Evolutionary conservation across 2,113 vertebrate genomes (phyloP).

Genomic region (Tachysurus fulvidraco): DNA sequence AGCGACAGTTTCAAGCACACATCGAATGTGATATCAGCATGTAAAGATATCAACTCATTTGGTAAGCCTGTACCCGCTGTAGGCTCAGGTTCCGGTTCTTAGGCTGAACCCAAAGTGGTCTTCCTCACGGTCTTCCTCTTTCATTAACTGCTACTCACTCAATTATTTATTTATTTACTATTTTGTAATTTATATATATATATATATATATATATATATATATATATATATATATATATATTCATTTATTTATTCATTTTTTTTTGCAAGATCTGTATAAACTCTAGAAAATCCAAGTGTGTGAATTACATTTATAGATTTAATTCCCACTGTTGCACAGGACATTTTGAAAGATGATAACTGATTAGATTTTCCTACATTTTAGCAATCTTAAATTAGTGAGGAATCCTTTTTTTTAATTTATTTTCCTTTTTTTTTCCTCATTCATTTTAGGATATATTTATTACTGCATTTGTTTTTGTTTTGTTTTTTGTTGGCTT

Average conservation of each 20-base stretch:
- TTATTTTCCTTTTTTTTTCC: no score
- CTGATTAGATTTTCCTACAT: not conserved
- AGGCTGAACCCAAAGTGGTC: no score
- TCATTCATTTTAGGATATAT: no score
- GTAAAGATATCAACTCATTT: not conserved
- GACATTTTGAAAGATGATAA: not conserved
- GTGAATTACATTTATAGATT: not conserved
- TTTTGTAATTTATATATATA: no score
- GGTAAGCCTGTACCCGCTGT: not conserved
- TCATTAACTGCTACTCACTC: not conserved
- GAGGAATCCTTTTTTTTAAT: no score
- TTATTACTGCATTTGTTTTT: no score
- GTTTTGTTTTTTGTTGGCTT: no score
- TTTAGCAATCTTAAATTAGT: not conserved
- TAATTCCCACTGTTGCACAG: not conserved
- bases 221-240: no score
- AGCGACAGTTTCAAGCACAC: not conserved
- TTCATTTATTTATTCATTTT: not conserved
- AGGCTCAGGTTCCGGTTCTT: not conserved
- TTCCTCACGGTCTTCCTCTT: not conserved
- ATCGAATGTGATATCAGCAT: not conserved
- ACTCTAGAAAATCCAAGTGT: not conserved
- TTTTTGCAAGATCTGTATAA: not conserved
- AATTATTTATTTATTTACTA: not conserved
- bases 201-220: no score